Evolutionary conservation across 1,140 invertebrate species (phyloP).

Genomic region (Conus betulinus): DNA sequence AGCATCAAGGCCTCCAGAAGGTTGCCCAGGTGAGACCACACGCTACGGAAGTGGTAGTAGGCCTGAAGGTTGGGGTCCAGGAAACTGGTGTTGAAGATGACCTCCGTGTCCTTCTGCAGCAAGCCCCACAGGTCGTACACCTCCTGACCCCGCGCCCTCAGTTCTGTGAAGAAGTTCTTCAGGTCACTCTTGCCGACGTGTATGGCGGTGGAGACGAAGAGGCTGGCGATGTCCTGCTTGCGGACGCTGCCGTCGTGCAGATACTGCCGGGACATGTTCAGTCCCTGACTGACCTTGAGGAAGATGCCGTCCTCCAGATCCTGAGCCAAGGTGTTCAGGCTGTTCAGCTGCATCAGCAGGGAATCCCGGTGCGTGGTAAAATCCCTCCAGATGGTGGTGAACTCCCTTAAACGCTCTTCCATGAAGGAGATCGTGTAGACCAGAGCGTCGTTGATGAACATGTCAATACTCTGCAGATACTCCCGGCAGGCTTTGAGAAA

Average conservation of each 20-base stretch:
- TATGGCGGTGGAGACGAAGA: conserved; percentile 18
- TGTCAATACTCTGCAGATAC: conserved; percentile 38
- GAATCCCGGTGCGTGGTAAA: background rate
- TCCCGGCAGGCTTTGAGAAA: conserved; percentile 31
- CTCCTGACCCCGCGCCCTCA: conserved; percentile 36
- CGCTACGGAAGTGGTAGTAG: conserved; percentile 31
- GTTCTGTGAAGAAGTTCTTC: conserved; percentile 41
- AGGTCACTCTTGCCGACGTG: conserved; percentile 37
- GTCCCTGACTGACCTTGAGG: background rate
- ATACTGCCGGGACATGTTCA: conserved; percentile 28
- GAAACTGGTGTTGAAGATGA: conserved; percentile 30
- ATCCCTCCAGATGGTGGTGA: background rate
- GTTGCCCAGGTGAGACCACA: conserved; percentile 1
- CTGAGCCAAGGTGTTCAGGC: conserved; percentile 2
- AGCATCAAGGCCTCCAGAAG: background rate
- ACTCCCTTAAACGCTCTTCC: conserved; percentile 21
- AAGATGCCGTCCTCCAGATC: conserved; percentile 28
- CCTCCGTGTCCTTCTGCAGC: background rate
- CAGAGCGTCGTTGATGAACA: conserved; percentile 34
- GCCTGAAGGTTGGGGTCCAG: conserved; percentile 31
- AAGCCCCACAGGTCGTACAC: conserved; percentile 42
- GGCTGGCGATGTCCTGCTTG: conserved; percentile 33
- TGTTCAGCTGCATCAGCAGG: conserved; percentile 32
- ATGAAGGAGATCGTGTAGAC: conserved; percentile 27
- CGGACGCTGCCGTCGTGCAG: conserved; percentile 26